phyloP scores from a whole-genome alignment of 2,113 vertebrate genomes.

The Barbus barbus region DNA sequence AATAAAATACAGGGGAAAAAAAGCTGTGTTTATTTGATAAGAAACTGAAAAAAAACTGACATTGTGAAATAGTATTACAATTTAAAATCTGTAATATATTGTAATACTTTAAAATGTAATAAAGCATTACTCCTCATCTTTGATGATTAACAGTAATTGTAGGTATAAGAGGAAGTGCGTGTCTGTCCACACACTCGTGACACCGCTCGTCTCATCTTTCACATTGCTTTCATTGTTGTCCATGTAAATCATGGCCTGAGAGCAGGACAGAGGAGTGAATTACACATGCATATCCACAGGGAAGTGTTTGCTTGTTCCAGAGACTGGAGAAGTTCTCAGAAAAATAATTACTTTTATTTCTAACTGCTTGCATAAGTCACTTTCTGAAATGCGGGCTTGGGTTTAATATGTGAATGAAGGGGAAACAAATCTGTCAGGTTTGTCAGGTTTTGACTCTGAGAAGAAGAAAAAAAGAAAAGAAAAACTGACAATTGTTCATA shows the following conservation, averaged over 20 bases:
- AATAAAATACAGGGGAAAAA: too few relatives aligned
- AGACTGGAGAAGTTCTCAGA: neutral
- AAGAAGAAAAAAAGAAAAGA: constrained; percentile 1
- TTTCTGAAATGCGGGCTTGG: neutral
- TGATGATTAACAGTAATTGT: neutral
- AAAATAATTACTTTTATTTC: neutral
- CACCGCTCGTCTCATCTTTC: neutral
- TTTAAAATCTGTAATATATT: too few relatives aligned
- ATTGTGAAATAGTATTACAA: too few relatives aligned
- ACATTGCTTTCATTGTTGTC: neutral
- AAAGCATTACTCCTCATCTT: too few relatives aligned
- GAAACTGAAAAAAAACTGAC: too few relatives aligned
- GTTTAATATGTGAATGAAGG: neutral
- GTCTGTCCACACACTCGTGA: neutral
- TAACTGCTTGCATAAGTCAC: neutral
- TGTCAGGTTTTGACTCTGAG: too few relatives aligned
- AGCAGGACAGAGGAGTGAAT: neutral
- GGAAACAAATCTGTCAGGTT: neutral
- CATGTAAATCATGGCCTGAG: neutral
- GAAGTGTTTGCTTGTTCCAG: neutral
- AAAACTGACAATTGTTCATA: neutral
- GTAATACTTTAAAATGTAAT: too few relatives aligned
- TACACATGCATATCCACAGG: neutral
- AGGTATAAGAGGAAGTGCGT: neutral
- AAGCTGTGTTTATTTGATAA: too few relatives aligned